Base-by-base conservation (phyloP, 1,140 invertebrate species). In the Aphidius gifuensis region DNA sequence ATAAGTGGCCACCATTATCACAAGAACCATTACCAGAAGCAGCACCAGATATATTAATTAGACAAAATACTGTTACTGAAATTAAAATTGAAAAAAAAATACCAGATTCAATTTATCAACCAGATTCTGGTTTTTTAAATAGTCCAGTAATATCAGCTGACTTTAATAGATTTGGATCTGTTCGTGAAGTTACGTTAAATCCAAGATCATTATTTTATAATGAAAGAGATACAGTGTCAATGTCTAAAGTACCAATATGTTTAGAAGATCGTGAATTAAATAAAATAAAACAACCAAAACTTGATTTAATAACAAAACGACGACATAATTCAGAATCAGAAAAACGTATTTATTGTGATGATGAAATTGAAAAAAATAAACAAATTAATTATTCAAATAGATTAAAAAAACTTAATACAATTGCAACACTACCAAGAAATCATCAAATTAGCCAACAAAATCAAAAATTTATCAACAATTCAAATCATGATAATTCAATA, bases 1-100 rank as follows among this genome's bases (percentile, higher is more conserved):
- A 71, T 0, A 83, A 83, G 57, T 90, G 88, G 88, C 88, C 88
- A 7, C 81, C 83, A 1, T 65, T 82, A 4, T 75, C 74, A 0
- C 70, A 73, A 6, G 79, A 82, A 44, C 77, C 78, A 1, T 40
- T 78, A 4, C 77, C 77, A 0, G 80, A 80, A 62, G 67, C 69
- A 1, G 66, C 70, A 0, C 74, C 78, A 0, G 74, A 79, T 44
- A 67, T 77, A 6, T 58, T 77, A 0, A 74, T 78, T 3, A 69
- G 78, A 0, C 79, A 77, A 42, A 80, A 77, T 49, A 64, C 63
- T 48, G 74, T 80, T 0, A 81, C 77, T 0, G 77, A 80, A 51
- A 77, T 80, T 8, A 80, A 80, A 51, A 80, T 80, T 3, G 79
- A 81, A 53, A 80, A 78, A 48, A 66, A 73, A 2, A 64, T 72